Evolutionary conservation across 2,113 vertebrate species (phyloP), one percentile per base, ranked within the genome.

Genomic region (Columba livia): DNA sequence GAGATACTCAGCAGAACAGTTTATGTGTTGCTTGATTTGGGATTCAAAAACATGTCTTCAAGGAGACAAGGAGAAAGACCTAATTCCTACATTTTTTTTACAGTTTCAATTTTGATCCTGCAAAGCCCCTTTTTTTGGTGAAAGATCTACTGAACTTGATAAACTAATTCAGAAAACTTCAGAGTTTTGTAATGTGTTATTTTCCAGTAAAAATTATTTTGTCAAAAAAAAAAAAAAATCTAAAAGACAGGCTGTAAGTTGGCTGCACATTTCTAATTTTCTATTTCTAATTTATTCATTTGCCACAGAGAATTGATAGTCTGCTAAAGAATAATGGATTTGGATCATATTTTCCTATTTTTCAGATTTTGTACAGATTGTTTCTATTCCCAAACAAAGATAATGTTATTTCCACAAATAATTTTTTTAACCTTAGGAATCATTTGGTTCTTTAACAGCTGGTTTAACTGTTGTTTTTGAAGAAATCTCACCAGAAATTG

Each of bases 381-480:
- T 51, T 94, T 29, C 12, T 73, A 38, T 87, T 11, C 32, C 15
- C 54, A 77, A 85, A 79, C 16, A 92, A 81, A 70, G 32, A 85
- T 26, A 74, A 50, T 56, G 26, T 60, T 71, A 38, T 93, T 90
- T 93, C 72, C 53, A 88, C 36, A 90, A 94, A 80, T 87, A 44
- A 9, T 85, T 4, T 60, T 74, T 91, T 92, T 81, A 89, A 92
- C 25, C 26, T 54, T 92, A 88, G 58, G 65, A 93, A 79, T 69
- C 0, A 53, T 91, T 95, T 91, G 8, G n/a, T 83, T 85, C 44
- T 88, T 69, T 90, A 90, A 74, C 83, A 90, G 84, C 72, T 90
- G 51, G 10, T 78, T 94, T 88, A 65, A 69, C 61, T 90, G 89
- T 25, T 70, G n/a, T 44, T 87, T 95, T 95, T 92, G 48, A 94